These are phyloP conservation scores for Serinus canaria DNA, from an alignment of 2,113 vertebrate species.

Conservation along the genomic window DNA sequence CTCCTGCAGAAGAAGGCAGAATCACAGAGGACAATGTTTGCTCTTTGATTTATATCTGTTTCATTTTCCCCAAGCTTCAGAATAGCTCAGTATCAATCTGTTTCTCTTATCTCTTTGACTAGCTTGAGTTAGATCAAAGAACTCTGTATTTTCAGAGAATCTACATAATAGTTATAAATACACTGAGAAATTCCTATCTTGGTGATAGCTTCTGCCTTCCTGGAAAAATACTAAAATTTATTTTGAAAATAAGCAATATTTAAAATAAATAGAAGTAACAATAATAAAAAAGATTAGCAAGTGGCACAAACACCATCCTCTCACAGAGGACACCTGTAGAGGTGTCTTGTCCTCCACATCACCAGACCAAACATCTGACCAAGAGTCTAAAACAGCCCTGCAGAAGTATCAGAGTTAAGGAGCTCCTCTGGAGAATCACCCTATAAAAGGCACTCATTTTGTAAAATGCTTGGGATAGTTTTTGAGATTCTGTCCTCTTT, in stretches of 20 bases:
- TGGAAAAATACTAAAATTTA: background rate
- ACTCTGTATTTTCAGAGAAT: background rate
- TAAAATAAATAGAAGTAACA: background rate
- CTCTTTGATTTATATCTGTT: background rate
- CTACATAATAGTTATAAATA: background rate
- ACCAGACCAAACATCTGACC: background rate
- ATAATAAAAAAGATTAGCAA: background rate
- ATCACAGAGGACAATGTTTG: background rate
- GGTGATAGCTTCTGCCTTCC: background rate
- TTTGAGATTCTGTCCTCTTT: background rate
- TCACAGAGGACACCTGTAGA: background rate
- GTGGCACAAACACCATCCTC: background rate
- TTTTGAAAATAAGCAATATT: background rate
- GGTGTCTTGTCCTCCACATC: background rate
- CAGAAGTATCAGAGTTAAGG: background rate
- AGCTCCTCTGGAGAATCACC: background rate
- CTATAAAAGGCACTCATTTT: background rate
- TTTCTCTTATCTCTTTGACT: background rate
- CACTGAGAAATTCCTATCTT: background rate
- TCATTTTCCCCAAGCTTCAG: background rate
- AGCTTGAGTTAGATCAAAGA: background rate
- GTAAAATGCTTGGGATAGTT: background rate
- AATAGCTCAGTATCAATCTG: background rate
- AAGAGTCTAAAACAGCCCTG: background rate
- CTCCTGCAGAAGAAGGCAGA: background rate